Conservation (phyloP, 2,888 invertebrate genomes). For the Petrolisthes cinctipes region DNA sequence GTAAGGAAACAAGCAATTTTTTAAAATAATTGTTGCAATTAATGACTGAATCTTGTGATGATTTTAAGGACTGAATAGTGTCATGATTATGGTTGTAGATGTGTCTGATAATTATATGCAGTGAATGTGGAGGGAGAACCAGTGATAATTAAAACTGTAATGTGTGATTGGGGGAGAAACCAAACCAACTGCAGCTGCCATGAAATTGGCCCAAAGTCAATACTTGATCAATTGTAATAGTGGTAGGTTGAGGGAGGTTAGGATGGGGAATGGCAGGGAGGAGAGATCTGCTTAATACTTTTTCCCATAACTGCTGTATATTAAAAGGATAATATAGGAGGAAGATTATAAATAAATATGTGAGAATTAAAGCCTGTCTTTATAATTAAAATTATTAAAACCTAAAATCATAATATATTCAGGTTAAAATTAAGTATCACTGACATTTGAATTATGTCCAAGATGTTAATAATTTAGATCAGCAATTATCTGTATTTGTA, state of each 20-base stretch:
- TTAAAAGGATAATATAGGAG: background rate
- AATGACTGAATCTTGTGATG: too few species aligned
- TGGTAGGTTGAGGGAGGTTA: background rate
- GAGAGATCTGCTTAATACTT: conserved; percentile 10
- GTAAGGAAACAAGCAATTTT: too few species aligned
- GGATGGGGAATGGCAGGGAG: background rate
- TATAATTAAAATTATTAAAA: conserved; percentile 1
- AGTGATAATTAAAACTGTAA: too few species aligned
- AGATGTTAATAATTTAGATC: background rate
- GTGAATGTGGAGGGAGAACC: too few species aligned
- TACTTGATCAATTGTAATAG: too few species aligned
- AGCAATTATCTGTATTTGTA: background rate
- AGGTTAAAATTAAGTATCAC: conserved; percentile 10
- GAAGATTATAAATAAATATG: conserved; percentile 11
- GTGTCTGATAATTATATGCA: too few species aligned
- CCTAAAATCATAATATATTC: background rate
- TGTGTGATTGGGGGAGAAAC: too few species aligned
- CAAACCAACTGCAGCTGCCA: too few species aligned
- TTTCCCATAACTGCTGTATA: background rate
- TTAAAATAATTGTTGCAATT: too few species aligned
- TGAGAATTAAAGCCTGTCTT: conserved; percentile 5
- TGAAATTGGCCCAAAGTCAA: too few species aligned
- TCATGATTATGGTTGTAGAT: too few species aligned
- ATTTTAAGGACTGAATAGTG: too few species aligned
- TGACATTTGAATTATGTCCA: background rate